Evolutionary conservation across 2,888 invertebrate species (phyloP), one percentile per base, ranked within the genome.

Genomic region (Bimastos eiseni): DNA sequence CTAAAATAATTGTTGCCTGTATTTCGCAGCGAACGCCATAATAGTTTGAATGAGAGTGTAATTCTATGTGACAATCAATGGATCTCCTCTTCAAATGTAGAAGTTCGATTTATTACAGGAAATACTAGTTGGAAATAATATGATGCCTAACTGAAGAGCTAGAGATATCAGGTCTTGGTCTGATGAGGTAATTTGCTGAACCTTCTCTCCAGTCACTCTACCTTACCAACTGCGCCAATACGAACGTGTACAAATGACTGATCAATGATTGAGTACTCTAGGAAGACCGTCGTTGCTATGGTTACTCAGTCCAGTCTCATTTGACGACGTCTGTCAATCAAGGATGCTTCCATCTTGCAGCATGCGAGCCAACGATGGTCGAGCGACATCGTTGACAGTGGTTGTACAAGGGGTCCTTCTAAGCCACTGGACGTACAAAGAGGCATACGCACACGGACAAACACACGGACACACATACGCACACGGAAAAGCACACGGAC

Each of bases 261-360:
- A 70, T 70, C 30, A 70, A n/a, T 70, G 70, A 70, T n/a, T 70
- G 70, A n/a, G 11, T 30, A 70, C n/a, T 70, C n/a, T n/a, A 70
- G 30, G 70, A 70, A n/a, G n/a, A 70, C 70, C 70, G 70, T 70
- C 70, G 70, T 70, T 70, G 70, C 70, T n/a, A 70, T 70, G 70
- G 70, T 70, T 70, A 70, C 70, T 70, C 70, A n/a, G 70, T n/a
- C 70, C 30, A 70, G n/a, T 70, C 70, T 70, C 70, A n/a, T n/a
- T n/a, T 30, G 11, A 30, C n/a, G 1, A 49, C 21, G 49, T 6
- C 24, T 49, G 49, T 49, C 49, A 49, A 49, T 49, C 70, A 70
- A n/a, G 8, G n/a, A 70, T 70, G n/a, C 6, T 55, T 30, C 70
- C 70, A 70, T 70, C n/a, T 70, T 70, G 70, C 70, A n/a, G n/a